Base-by-base conservation (phyloP, 2,888 invertebrate genomes). In the Nymphalis c-album region DNA sequence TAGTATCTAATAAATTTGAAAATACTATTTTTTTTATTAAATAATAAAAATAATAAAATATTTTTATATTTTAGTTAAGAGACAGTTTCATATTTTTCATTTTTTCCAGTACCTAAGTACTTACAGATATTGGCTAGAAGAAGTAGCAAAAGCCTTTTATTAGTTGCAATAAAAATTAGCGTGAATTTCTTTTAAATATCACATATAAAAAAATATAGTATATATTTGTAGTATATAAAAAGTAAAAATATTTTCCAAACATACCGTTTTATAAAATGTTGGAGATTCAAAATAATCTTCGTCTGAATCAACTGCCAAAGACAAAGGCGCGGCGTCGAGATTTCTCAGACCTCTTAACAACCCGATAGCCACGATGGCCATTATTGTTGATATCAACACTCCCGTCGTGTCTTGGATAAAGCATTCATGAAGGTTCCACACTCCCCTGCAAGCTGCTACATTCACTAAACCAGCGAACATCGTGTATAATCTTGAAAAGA, bases 371-470 rank as follows among this genome's bases (percentile, higher is more conserved):
- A 94, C 79, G n/a, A 95, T 80, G 4, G 95, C 94, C 13, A 94
- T 87, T 8, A 91, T 77, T 0, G 94, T 94, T 0, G 94, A 93
- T 10, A 93, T 84, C 47, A 93, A 85, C 22, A 94, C 90, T 57
- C 93, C 87, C 58, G 80, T 87, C 55, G 77, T 82, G 75, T 85
- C 88, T 68, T 82, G 85, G 64, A 92, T 93, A 26, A 94, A 94
- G 73, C 94, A 93, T 72, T 93, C 84, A 77, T 96, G 89, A 17
- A 94, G 84, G 65, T 89, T 88, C 96, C 96, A 96, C 18, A 95
- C 93, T 1, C 96, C 96, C 13, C 96, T 92, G 96, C 96, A 97
- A 71, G 95, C 95, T 78, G 95, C 96, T 2, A 96, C 95, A 83
- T 96, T 96, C 69, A 95, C 93, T 69, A 95, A 91, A 1, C 94